These are phyloP conservation scores for Conistra vaccinii DNA, from an alignment of 2,888 invertebrate species.

Conservation along the genomic window DNA sequence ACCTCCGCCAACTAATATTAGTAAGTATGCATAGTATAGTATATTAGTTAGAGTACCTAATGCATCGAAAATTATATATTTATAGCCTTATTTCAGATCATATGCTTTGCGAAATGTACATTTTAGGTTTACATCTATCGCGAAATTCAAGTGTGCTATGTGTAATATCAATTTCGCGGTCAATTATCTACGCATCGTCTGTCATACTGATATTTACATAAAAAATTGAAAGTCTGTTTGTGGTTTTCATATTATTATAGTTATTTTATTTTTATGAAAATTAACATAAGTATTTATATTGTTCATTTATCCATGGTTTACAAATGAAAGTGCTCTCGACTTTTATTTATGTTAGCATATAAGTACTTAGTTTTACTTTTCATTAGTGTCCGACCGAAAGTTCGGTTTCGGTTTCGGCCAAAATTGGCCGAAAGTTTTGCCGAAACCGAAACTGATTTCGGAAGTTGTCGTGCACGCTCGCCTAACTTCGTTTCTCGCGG, in stretches of 20 bases:
- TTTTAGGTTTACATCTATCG: conserved; percentile 22
- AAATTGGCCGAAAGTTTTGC: too few species aligned
- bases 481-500: too few species aligned
- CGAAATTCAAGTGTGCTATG: conserved; percentile 21
- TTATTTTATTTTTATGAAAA: conserved; percentile 2
- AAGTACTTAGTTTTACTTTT: background rate
- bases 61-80: too few species aligned
- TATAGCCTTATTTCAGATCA: background rate
- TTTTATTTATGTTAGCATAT: conserved; percentile 6
- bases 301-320: background rate
- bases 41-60: background rate
- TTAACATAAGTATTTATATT: background rate
- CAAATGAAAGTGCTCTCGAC: background rate
- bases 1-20: background rate
- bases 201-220: conserved; percentile 30
- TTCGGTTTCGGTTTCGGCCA: too few species aligned
- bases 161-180: conserved; percentile 50
- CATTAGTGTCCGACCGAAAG: too few species aligned
- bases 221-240: conserved; percentile 27
- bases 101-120: conserved; percentile 20
- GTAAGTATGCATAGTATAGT: too few species aligned
- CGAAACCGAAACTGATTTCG: too few species aligned
- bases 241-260: background rate
- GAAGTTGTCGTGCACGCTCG: too few species aligned
- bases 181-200: conserved; percentile 40